Percentiles rank a stretch among this genome's conserved stretches.
Conservation (phyloP, 2,797 vertebrate genomes). For the Botia almorhae region DNA sequence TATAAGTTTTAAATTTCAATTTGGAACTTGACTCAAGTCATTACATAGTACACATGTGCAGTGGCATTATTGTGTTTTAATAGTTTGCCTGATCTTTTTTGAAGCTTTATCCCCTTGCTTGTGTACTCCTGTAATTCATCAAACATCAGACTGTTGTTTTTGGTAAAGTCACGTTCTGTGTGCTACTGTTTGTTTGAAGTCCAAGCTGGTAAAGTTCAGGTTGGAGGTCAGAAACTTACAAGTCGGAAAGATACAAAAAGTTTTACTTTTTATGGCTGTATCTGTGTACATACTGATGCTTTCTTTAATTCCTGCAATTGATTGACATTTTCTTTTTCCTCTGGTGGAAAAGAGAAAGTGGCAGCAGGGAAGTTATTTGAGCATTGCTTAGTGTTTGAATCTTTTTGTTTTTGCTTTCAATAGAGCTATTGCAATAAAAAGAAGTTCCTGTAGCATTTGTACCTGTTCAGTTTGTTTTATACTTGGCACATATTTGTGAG, state of each 20-base stretch:
- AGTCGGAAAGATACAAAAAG: conserved; percentile 60
- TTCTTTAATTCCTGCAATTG: conserved; percentile 58
- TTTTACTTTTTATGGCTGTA: conserved; percentile 64
- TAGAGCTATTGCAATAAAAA: conserved; percentile 97
- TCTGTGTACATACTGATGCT: conserved; percentile 83
- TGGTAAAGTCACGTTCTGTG: conserved; percentile 85
- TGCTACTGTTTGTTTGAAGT: conserved; percentile 89
- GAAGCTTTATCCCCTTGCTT: conserved; percentile 74
- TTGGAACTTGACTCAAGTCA: conserved; percentile 40
- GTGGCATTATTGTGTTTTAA: conserved; percentile 86
- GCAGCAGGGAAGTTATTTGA: conserved; percentile 76
- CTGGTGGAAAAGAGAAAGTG: conserved; percentile 77
- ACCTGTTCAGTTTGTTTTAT: conserved; percentile 33
- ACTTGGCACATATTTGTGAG: background rate
- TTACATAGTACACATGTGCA: conserved; percentile 80
- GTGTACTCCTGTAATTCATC: conserved; percentile 75
- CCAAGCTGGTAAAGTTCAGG: conserved; percentile 78
- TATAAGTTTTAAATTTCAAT: conserved; percentile 36
- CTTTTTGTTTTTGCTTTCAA: conserved; percentile 93
- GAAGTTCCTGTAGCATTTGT: conserved; percentile 84
- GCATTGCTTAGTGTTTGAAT: conserved; percentile 97
- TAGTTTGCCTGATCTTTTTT: conserved; percentile 82
- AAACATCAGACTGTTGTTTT: conserved; percentile 75
- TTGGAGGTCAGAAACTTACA: conserved; percentile 82
- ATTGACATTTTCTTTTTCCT: conserved; percentile 61